Evolutionary conservation across 53 echinoderm and acorn worm genomes (phyloP).

Genomic region (Apostichopus leukothele): DNA sequence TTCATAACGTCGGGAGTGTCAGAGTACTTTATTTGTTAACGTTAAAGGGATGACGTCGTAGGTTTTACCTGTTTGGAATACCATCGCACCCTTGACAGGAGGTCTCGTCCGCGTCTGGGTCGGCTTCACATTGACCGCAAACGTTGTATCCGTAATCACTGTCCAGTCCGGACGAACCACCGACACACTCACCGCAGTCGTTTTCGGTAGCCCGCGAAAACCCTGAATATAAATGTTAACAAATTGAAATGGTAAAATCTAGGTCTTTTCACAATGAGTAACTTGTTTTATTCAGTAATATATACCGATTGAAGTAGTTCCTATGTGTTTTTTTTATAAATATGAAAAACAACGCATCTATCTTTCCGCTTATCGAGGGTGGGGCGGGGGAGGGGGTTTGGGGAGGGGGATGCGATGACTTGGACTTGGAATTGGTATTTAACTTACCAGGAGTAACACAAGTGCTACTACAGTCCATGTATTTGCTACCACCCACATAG

Average conservation of each 20-base stretch:
- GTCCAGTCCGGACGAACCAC: conserved; percentile 64
- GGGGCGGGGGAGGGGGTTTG: neutral
- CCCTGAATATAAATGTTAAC: conserved; percentile 1
- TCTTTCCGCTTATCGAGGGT: neutral
- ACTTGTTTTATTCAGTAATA: too few species aligned
- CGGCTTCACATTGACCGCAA: conserved; percentile 79
- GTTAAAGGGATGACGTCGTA: too few species aligned
- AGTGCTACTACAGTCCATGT: conserved; percentile 70
- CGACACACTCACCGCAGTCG: conserved; percentile 78
- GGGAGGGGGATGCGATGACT: neutral
- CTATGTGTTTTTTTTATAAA: neutral
- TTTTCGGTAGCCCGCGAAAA: conserved; percentile 65
- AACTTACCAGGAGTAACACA: conserved; percentile 71
- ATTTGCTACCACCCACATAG: conserved; percentile 76
- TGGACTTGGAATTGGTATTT: neutral
- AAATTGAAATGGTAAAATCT: too few species aligned
- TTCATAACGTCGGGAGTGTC: too few species aligned
- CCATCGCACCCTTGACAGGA: conserved; percentile 89
- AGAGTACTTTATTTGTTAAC: too few species aligned
- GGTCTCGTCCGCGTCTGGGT: conserved; percentile 53
- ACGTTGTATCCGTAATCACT: conserved; percentile 62
- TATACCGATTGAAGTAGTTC: neutral
- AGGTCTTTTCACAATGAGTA: too few species aligned
- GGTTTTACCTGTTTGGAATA: conserved; percentile 68
- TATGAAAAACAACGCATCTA: neutral